Evolutionary conservation across 2,113 vertebrate genomes (phyloP).

Genomic region (Aphelocoma coerulescens): DNA sequence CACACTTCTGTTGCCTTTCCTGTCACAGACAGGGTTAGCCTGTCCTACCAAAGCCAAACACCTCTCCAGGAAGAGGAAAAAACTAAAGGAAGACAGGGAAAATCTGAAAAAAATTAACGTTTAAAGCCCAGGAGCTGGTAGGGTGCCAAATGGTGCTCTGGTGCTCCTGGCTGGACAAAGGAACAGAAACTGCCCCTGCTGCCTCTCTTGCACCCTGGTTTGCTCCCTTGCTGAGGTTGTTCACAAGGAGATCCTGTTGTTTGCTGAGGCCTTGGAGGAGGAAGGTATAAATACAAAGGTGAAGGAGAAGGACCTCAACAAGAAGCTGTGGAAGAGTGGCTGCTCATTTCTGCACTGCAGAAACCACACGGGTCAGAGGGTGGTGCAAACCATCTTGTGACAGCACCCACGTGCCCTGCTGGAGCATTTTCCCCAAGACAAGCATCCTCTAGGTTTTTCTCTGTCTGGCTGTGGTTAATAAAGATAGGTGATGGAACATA

Average conservation of each 20-base stretch:
- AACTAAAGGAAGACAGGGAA: neutral
- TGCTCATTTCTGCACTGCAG: neutral
- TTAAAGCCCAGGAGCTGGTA: neutral
- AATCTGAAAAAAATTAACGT: neutral
- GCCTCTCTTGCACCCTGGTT: neutral
- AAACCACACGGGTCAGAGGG: neutral
- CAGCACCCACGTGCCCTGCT: fast-evolving
- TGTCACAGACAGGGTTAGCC: neutral
- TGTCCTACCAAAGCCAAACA: neutral
- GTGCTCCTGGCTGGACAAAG: neutral
- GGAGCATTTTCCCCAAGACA: fast-evolving
- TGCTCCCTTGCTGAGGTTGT: neutral
- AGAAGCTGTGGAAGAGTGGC: neutral
- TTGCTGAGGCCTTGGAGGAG: neutral
- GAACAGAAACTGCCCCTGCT: neutral
- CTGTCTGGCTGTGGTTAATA: neutral
- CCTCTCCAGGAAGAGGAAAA: neutral
- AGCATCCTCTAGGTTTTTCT: neutral
- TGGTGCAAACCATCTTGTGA: neutral
- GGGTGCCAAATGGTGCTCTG: neutral
- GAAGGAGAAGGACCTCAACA: neutral
- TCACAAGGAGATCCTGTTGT: neutral
- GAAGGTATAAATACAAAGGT: neutral
- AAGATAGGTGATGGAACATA: neutral
- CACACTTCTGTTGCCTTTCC: neutral